Conservation (phyloP, 2,113 vertebrate genomes). For the Mesembrinibis cayennensis region DNA sequence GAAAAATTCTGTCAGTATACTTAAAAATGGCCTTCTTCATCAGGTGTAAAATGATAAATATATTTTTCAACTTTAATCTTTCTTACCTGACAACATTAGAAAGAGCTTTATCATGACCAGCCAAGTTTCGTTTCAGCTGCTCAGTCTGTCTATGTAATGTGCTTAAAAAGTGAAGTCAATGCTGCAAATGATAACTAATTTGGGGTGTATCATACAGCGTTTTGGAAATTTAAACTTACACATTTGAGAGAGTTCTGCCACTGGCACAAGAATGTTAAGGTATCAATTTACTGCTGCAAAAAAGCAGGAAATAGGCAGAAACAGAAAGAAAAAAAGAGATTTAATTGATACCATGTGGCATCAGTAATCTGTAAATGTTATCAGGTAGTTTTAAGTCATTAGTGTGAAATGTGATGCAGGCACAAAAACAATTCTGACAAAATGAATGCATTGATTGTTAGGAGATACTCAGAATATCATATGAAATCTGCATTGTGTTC, state of each 20-base stretch:
- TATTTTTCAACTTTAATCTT: not conserved
- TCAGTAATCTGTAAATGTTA: not conserved
- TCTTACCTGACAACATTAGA: not conserved
- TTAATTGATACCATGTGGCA: not conserved
- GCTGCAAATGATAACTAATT: not conserved
- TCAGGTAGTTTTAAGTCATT: not conserved
- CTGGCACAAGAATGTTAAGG: not conserved
- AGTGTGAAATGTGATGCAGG: not conserved
- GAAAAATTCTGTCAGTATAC: not conserved
- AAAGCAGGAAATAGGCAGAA: not conserved
- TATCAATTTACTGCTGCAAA: not conserved
- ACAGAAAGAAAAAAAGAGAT: not conserved
- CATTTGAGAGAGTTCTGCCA: not conserved
- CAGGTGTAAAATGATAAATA: not conserved
- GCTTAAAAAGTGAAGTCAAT: not conserved
- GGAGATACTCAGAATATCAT: not conserved
- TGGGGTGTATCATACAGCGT: not conserved
- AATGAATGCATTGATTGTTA: not conserved
- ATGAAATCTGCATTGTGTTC: not conserved
- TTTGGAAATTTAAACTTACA: not conserved
- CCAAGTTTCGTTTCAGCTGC: not conserved
- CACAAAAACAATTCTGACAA: not conserved
- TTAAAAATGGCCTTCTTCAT: not conserved
- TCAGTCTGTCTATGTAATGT: not conserved
- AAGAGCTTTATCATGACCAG: not conserved